A percentile compares a stretch with the other conserved stretches of the same genome.
Evolutionary conservation across 2,113 vertebrate genomes (phyloP).

Genomic region (Oostethus manadensis): DNA sequence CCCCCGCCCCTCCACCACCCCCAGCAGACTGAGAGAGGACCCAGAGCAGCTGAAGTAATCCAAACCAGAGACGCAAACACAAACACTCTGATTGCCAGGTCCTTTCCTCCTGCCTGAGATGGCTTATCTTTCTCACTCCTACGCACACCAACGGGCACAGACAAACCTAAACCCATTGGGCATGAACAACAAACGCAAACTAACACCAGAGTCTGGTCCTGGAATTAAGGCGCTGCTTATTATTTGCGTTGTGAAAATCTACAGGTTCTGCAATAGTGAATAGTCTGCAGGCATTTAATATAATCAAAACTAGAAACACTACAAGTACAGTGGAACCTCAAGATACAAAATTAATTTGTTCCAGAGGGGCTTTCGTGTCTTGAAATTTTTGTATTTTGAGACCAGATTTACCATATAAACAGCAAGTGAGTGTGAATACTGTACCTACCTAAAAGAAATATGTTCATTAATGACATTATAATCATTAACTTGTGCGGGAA

Average conservation of each 20-base stretch:
- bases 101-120: constrained; percentile 18
- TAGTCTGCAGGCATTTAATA: neutral
- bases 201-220: neutral
- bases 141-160: constrained; percentile 26
- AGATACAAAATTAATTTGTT: no score
- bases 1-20: neutral
- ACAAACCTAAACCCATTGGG: constrained; percentile 8
- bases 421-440: no score
- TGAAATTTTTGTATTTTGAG: no score
- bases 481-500: no score
- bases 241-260: constrained; percentile 9
- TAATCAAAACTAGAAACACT: no score
- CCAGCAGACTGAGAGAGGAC: constrained; percentile 8
- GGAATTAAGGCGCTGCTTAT: constrained; percentile 10
- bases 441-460: no score
- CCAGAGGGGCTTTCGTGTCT: no score
- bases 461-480: no score
- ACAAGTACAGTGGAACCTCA: no score
- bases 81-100: constrained; percentile 31
- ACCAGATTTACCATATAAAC: no score
- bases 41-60: constrained; percentile 50
- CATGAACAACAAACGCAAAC: constrained; percentile 17
- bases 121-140: constrained; percentile 40
- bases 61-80: constrained; percentile 51
- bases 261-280: neutral